Percentiles rank a stretch among this genome's conserved stretches.
Conservation (phyloP, 1,140 invertebrate species). For the Euglossa dilemma region DNA sequence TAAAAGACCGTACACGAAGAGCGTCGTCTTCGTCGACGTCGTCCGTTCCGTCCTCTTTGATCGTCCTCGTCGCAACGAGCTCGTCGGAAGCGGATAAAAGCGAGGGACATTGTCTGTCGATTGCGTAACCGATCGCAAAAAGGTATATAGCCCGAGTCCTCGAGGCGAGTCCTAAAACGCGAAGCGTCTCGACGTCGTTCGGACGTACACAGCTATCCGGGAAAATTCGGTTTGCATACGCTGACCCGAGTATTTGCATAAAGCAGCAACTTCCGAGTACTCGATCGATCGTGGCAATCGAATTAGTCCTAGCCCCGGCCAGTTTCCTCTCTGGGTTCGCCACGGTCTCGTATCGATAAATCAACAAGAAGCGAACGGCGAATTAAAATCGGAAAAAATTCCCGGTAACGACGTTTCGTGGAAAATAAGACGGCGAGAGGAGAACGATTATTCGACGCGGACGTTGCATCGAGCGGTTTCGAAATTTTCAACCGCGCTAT, state of each 20-base stretch:
- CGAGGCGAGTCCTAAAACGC: no score
- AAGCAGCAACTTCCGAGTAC: not conserved
- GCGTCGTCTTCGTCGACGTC: no score
- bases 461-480: not conserved
- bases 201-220: not conserved
- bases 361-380: no score
- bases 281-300: not conserved
- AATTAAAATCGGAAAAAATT: not conserved
- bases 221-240: not conserved
- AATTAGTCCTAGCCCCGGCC: not conserved
- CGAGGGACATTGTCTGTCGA: not conserved
- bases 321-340: not conserved
- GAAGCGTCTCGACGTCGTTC: not conserved
- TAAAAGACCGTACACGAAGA: conserved; percentile 31
- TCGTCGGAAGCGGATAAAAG: not conserved
- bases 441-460: no score
- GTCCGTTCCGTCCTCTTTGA: conserved; percentile 24
- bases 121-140: not conserved
- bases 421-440: no score
- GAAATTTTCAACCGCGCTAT: not conserved
- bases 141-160: not conserved
- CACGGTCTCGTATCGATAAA: not conserved
- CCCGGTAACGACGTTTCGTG: no score
- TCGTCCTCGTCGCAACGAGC: conserved; percentile 18
- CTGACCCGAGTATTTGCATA: not conserved